Conservation (phyloP, 2,113 vertebrate genomes). For the Aegotheles bennettii region DNA sequence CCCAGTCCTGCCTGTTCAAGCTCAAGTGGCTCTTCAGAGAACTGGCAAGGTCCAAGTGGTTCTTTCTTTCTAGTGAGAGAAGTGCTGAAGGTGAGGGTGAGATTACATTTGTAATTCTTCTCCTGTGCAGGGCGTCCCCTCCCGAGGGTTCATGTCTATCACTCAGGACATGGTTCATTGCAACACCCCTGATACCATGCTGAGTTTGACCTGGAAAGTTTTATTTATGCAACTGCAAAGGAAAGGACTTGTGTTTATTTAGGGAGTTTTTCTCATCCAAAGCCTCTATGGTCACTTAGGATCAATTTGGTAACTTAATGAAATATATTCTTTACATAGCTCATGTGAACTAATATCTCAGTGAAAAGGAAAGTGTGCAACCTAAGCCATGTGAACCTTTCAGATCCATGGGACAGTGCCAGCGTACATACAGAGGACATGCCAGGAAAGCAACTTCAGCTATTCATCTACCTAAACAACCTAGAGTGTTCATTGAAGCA, state of each 20-base stretch:
- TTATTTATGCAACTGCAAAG: background rate
- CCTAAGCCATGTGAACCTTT: background rate
- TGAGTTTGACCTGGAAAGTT: background rate
- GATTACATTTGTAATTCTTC: background rate
- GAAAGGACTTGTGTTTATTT: background rate
- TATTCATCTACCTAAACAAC: background rate
- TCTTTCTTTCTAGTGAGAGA: background rate
- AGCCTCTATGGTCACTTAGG: background rate
- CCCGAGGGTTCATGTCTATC: fast-evolving
- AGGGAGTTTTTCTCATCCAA: background rate
- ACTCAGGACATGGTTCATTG: background rate
- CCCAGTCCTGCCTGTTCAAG: background rate
- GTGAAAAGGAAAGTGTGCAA: background rate
- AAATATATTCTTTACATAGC: background rate
- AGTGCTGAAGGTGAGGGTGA: background rate
- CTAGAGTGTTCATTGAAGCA: background rate
- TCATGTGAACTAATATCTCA: background rate
- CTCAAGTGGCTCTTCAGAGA: background rate
- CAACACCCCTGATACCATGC: background rate
- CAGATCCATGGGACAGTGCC: background rate
- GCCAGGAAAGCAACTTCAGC: conserved; percentile 6
- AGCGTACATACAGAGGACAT: background rate
- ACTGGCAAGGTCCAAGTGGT: background rate
- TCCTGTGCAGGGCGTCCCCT: background rate
- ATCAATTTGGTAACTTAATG: background rate